A percentile compares a stretch with the other conserved stretches of the same genome.
phyloP scores from a whole-genome alignment of 2,113 vertebrate genomes.

The Ancistrus triradiatus region DNA sequence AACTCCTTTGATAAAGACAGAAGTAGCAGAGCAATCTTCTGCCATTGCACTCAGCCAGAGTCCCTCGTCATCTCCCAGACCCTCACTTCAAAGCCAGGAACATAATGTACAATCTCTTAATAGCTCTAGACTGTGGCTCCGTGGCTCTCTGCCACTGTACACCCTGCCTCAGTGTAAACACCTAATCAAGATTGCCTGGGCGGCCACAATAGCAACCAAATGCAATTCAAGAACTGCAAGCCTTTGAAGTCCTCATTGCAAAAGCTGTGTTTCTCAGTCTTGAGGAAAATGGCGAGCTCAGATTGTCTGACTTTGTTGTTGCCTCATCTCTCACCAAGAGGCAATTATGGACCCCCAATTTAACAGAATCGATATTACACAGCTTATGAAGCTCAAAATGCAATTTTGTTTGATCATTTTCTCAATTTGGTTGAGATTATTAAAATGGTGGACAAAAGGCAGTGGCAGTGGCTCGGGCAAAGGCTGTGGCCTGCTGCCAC shows the following conservation, averaged over 20 bases:
- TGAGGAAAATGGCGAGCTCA: constrained; percentile 90
- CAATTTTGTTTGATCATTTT: constrained; percentile 96
- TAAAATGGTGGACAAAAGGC: constrained; percentile 87
- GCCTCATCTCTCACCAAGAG: constrained; percentile 84
- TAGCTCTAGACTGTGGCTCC: constrained; percentile 98
- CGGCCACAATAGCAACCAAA: constrained; percentile 98
- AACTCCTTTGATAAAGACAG: constrained; percentile 84
- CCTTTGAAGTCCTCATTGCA: constrained; percentile 96
- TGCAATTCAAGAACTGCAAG: constrained; percentile 95
- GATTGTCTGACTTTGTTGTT: constrained; percentile 98
- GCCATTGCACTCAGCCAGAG: constrained; percentile 84
- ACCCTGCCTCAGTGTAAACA: constrained; percentile 98
- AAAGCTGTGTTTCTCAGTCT: constrained; percentile 93
- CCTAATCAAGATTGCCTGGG: constrained; percentile 97
- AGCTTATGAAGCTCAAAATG: constrained; percentile 98
- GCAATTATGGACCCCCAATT: constrained; percentile 98
- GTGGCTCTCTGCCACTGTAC: constrained; percentile 85
- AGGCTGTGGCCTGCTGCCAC: constrained; percentile 81
- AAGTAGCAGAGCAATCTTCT: constrained; percentile 81
- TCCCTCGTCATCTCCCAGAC: constrained; percentile 85
- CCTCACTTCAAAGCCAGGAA: constrained; percentile 99
- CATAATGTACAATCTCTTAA: constrained; percentile 99
- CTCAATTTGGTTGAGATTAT: constrained; percentile 97
- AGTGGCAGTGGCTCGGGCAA: constrained; percentile 64
- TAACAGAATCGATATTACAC: constrained; percentile 97